Base-by-base conservation (phyloP, 1,140 invertebrate species). In the Orius insidiosus region DNA sequence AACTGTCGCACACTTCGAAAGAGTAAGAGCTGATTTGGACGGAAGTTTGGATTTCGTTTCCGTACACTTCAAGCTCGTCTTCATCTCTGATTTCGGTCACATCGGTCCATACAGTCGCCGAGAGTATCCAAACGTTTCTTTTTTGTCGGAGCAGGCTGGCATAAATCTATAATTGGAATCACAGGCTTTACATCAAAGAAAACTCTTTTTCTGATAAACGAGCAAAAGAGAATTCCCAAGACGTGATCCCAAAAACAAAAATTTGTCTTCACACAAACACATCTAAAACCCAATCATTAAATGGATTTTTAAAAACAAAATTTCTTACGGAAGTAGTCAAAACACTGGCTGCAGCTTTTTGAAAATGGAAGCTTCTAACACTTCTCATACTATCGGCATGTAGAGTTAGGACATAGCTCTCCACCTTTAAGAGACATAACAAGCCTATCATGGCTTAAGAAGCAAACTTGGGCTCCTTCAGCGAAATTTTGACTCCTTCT, bases 1-100 rank as follows among this genome's bases (percentile, higher is more conserved):
- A 99, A 62, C 83, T 92, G 64, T 98, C 94, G 64, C 92, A 94
- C 8, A 79, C 85, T 70, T 92, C 86, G 69, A 92, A 94, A 24
- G 79, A 72, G 58, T 85, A 94, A 44, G 81, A 86, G n/a, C 83
- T 79, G 13, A 68, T 54, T 54, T 86, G 80, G 14, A 89, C 84
- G 10, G 85, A 85, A 0, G 84, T 78, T 56, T 85, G 75, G 30
- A 78, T 78, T 58, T 88, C 80, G 51, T 71, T 82, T 2, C 89
- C 90, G 62, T 95, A 95, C 8, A 94, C 88, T 67, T 95, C 87
- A n/a, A 94, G 63, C 62, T 85, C 83, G 61, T 86, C 82, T 13
- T 83, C 70, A 60, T 83, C 80, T 52, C 74, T 70, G 48, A 85
- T 80, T 55, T 82, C 78, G 41, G 76, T 69, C 1, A 87, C 81